Evolutionary conservation across 2,888 invertebrate species (phyloP).

Genomic region (Ferdinandea cuprea): DNA sequence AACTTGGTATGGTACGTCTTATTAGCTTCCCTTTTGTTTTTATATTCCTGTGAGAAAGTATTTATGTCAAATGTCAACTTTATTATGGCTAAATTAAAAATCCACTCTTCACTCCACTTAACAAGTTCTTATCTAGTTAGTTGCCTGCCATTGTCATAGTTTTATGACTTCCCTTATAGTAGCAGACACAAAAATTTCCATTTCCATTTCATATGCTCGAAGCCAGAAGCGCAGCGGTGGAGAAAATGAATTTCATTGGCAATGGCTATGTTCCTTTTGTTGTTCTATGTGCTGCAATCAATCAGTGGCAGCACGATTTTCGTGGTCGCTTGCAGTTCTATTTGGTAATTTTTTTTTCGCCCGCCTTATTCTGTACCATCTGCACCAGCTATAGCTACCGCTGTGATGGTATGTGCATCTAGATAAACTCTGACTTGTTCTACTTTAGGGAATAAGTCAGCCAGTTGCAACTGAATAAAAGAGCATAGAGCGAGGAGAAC

Average conservation of each 20-base stretch:
- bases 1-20: background rate
- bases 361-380: slow-evolving; percentile 51
- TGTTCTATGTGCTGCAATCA: slow-evolving; percentile 52
- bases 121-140: slow-evolving; percentile 50
- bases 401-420: slow-evolving; percentile 55
- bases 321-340: slow-evolving; percentile 61
- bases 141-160: slow-evolving; percentile 10
- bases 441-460: slow-evolving; percentile 65
- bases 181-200: slow-evolving; percentile 52
- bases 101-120: slow-evolving; percentile 20
- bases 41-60: slow-evolving; percentile 38
- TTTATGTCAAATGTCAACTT: slow-evolving; percentile 52
- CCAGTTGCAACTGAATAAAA: slow-evolving; percentile 10
- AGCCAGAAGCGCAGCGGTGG: background rate
- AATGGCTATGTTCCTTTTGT: slow-evolving; percentile 20
- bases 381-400: slow-evolving; percentile 37
- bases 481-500: slow-evolving; percentile 7
- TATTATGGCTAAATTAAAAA: slow-evolving; percentile 33
- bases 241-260: slow-evolving; percentile 41
- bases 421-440: slow-evolving; percentile 72
- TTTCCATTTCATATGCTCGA: slow-evolving; percentile 54
- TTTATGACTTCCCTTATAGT: slow-evolving; percentile 52
- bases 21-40: slow-evolving; percentile 14
- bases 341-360: slow-evolving; percentile 37
- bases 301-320: slow-evolving; percentile 73